Conservation (phyloP, 2,888 invertebrate species). For the Anorthoa munda region DNA sequence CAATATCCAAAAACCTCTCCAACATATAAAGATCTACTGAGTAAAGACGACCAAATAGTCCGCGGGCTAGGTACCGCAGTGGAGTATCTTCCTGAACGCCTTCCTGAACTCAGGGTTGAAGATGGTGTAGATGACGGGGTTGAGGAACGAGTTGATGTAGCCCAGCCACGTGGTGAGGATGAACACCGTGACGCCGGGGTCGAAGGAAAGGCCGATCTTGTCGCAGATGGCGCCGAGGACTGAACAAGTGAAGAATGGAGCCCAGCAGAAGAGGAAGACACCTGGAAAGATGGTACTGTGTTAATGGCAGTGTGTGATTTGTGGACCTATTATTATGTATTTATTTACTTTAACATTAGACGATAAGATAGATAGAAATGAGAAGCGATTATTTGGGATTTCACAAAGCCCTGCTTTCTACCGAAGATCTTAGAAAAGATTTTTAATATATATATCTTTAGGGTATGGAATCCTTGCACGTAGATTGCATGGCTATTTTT, state of each 20-base stretch:
- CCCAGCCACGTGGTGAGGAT: slow-evolving; percentile 99
- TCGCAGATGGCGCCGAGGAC: slow-evolving; percentile 99
- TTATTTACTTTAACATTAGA: no score
- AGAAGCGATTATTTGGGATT: neutral
- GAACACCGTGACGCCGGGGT: slow-evolving; percentile 97
- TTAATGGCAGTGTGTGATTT: neutral
- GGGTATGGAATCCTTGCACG: no score
- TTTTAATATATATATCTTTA: no score
- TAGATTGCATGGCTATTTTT: no score
- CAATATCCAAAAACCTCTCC: slow-evolving; percentile 37
- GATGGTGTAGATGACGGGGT: slow-evolving; percentile 98
- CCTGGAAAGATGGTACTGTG: slow-evolving; percentile 91
- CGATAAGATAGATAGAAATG: neutral
- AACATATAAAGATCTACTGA: slow-evolving; percentile 76
- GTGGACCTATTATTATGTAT: neutral
- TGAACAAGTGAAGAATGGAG: slow-evolving; percentile 99
- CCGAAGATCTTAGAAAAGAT: no score
- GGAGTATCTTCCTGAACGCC: slow-evolving; percentile 98
- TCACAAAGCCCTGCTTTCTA: neutral
- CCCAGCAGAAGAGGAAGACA: slow-evolving; percentile 99
- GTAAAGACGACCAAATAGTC: slow-evolving; percentile 87
- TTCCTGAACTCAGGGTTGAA: slow-evolving; percentile 99
- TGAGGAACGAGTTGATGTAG: slow-evolving; percentile 98
- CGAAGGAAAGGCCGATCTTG: slow-evolving; percentile 94
- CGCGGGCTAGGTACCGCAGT: slow-evolving; percentile 91